Evolutionary conservation across 2,113 vertebrate species (phyloP).

Genomic region (Otis tarda): DNA sequence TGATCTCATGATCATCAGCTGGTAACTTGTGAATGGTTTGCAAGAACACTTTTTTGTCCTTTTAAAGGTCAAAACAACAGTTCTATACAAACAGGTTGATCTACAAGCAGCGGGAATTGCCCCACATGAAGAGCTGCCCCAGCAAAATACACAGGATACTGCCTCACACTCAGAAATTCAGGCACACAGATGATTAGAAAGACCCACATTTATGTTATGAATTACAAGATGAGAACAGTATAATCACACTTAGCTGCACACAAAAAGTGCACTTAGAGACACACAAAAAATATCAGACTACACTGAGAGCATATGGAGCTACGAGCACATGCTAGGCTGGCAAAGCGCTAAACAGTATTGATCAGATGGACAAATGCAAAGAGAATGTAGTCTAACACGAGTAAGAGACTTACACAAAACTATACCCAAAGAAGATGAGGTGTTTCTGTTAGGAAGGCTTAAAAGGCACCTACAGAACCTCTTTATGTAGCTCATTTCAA

Average conservation of each 20-base stretch:
- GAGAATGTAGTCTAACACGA: background rate
- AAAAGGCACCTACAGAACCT: background rate
- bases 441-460: background rate
- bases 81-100: background rate
- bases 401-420: background rate
- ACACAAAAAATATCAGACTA: background rate
- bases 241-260: background rate
- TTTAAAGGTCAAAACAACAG: background rate
- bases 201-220: background rate
- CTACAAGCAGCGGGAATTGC: background rate
- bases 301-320: background rate
- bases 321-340: background rate
- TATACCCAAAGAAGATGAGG: background rate
- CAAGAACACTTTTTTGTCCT: constrained; percentile 1
- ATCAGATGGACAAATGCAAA: background rate
- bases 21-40: background rate
- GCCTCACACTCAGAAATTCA: background rate
- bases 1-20: background rate
- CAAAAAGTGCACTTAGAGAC: background rate
- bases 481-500: background rate
- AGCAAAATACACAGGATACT: background rate
- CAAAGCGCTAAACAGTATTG: background rate
- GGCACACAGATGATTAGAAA: background rate
- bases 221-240: background rate
- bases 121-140: background rate